These are phyloP conservation scores for Oreochromis niloticus DNA, from an alignment of 2,113 vertebrate genomes.

Conservation along the genomic window DNA sequence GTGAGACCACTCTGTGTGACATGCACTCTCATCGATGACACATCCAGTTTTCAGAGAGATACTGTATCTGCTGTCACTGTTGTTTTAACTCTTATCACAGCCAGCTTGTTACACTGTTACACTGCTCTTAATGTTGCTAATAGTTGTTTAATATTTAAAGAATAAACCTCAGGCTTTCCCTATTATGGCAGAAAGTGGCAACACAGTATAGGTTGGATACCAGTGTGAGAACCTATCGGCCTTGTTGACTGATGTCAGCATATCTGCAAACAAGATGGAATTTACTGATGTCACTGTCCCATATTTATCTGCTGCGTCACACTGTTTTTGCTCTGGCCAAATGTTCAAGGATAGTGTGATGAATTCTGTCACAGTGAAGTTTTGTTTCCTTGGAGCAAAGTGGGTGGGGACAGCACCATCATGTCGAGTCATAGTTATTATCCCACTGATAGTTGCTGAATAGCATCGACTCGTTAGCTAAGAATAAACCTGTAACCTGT, in stretches of 20 bases:
- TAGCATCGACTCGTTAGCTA: not conserved
- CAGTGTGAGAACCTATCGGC: not conserved
- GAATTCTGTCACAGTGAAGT: not conserved
- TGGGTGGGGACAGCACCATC: not conserved
- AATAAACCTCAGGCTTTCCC: not conserved
- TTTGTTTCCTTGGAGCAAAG: not conserved
- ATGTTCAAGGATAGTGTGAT: not conserved
- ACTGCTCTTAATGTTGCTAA: not conserved
- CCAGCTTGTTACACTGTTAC: not conserved
- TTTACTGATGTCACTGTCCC: not conserved
- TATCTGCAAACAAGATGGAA: not conserved
- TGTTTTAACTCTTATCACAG: not conserved
- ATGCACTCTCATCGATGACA: not conserved
- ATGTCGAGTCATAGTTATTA: not conserved
- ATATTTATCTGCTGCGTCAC: not conserved
- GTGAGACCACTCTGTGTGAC: not conserved
- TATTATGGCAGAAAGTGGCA: not conserved
- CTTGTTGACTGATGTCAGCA: not conserved
- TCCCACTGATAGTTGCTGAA: not conserved
- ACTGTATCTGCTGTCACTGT: not conserved
- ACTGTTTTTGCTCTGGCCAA: not conserved
- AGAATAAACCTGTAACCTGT: not conserved
- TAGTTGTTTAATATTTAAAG: not conserved
- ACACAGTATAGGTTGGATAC: not conserved
- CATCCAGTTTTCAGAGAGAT: not conserved